phyloP scores from a whole-genome alignment of 2,797 vertebrate genomes.

The Euphonia xanthogaster region DNA sequence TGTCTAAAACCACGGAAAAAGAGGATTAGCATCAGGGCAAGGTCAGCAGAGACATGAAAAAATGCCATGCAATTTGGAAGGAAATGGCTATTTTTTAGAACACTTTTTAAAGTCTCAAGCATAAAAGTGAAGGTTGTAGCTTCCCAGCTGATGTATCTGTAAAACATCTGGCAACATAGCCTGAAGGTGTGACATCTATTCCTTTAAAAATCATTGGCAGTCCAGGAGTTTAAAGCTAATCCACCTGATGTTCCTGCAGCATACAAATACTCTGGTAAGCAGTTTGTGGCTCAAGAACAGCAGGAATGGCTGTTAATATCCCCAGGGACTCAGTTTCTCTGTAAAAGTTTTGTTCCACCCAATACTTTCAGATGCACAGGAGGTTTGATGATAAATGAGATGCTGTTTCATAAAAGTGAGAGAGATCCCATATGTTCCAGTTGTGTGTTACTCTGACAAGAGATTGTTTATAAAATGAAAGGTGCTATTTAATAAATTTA shows the following conservation, averaged over 20 bases:
- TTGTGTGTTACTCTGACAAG: background rate
- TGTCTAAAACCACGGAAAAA: background rate
- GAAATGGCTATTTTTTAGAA: background rate
- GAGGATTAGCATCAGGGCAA: background rate
- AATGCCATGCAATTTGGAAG: background rate
- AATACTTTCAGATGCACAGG: background rate
- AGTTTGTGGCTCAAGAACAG: background rate
- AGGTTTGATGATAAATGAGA: background rate
- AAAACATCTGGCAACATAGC: background rate
- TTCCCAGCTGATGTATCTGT: background rate
- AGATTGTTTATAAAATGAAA: background rate
- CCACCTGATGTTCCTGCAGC: background rate
- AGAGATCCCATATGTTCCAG: accelerated
- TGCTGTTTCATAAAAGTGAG: background rate
- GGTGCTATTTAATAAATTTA: background rate
- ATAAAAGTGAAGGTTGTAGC: background rate
- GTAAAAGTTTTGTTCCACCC: background rate
- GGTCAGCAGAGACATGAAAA: background rate
- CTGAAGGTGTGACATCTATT: background rate
- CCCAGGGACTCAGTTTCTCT: background rate
- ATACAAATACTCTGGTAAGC: background rate
- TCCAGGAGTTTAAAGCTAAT: background rate
- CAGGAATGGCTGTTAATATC: background rate
- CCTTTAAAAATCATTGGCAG: background rate
- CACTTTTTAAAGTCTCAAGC: background rate